Conservation (phyloP, 2,888 invertebrate genomes). For the Ichneumon xanthorius region DNA sequence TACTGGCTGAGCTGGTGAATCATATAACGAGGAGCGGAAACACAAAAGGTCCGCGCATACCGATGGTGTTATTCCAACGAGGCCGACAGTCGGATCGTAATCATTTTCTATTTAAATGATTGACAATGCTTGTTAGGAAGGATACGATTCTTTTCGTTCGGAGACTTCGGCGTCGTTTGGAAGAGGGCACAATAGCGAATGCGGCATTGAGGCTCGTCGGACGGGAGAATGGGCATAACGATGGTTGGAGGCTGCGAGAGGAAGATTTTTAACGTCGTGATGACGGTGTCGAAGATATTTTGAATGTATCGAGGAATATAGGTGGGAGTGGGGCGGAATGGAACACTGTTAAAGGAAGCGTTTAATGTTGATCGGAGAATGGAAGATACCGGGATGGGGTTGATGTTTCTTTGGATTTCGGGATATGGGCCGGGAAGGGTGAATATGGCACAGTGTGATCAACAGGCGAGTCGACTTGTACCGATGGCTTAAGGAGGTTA, state of each 20-base stretch:
- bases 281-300: background rate
- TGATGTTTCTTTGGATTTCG: too few relatives aligned
- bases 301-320: background rate
- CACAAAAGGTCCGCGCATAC: conserved; percentile 1
- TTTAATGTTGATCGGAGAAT: too few relatives aligned
- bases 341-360: background rate
- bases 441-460: too few relatives aligned
- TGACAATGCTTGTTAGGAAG: conserved; percentile 40
- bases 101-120: conserved; percentile 49
- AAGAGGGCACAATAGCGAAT: conserved; percentile 10
- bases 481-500: too few relatives aligned
- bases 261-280: background rate
- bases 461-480: too few relatives aligned
- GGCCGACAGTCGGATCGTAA: conserved; percentile 11
- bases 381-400: too few relatives aligned
- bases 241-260: background rate
- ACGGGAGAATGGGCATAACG: background rate
- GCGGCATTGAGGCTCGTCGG: background rate
- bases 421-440: too few relatives aligned
- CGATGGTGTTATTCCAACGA: background rate
- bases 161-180: conserved; percentile 16
- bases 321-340: background rate
- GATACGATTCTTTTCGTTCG: conserved; percentile 21
- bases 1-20: background rate
- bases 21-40: background rate